Conservation (phyloP, 2,888 invertebrate genomes). For the Nasonia oneida region DNA sequence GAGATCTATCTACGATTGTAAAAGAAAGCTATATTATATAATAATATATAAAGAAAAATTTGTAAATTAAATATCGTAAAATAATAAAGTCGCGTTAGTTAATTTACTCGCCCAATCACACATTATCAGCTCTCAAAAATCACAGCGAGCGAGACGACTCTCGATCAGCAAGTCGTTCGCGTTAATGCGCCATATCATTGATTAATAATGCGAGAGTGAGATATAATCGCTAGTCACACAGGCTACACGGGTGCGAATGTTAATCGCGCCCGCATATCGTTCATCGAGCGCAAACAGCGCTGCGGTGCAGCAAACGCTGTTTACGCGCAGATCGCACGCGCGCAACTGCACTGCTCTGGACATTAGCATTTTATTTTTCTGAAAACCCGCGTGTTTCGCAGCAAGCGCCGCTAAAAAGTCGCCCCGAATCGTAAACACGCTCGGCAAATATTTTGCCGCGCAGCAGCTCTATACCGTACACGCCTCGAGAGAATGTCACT, state of each 20-base stretch:
- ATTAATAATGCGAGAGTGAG: slow-evolving; percentile 4
- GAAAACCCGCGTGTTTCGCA: neutral
- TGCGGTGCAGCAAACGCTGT: neutral
- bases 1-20: slow-evolving; percentile 36
- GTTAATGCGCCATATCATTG: neutral
- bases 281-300: slow-evolving; percentile 1
- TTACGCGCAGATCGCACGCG: neutral
- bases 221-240: slow-evolving; percentile 4
- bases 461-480: neutral
- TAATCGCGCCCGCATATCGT: slow-evolving; percentile 5
- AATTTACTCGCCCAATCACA: neutral
- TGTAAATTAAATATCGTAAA: slow-evolving; percentile 59
- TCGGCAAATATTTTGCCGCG: slow-evolving; percentile 33
- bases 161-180: neutral
- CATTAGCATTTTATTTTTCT: slow-evolving; percentile 55
- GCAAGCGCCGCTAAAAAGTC: neutral
- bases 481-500: neutral
- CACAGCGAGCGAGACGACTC: neutral
- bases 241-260: neutral
- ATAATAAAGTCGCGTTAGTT: slow-evolving; percentile 34
- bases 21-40: slow-evolving; percentile 37
- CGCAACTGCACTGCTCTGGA: neutral
- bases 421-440: neutral
- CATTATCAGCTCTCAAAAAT: neutral
- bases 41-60: slow-evolving; percentile 54